phyloP scores from a whole-genome alignment of 2,113 vertebrate genomes.

The Ptilorrhoa leucosticta region DNA sequence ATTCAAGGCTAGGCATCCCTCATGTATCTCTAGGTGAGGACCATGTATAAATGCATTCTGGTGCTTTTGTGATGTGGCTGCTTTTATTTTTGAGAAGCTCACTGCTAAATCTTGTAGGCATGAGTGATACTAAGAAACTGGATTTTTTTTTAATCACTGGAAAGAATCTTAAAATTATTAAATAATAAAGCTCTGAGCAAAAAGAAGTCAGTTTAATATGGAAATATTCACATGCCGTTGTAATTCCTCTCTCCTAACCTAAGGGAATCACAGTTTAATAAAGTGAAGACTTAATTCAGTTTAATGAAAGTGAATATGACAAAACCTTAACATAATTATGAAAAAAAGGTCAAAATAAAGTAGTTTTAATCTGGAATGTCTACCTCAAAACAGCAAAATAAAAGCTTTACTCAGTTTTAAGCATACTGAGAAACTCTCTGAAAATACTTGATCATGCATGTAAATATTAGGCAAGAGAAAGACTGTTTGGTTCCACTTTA shows the following conservation, averaged over 20 bases:
- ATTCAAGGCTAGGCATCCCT: neutral
- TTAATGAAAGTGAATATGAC: neutral
- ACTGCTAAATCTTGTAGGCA: neutral
- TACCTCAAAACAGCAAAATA: neutral
- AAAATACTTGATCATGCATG: neutral
- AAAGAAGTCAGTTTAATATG: neutral
- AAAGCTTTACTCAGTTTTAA: neutral
- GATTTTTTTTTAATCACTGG: neutral
- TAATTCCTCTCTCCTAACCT: neutral
- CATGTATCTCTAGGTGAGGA: neutral
- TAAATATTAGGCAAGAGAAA: neutral
- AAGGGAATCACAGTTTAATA: neutral
- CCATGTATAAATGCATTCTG: neutral
- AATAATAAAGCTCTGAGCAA: neutral
- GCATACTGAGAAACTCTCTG: neutral
- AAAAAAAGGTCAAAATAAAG: neutral
- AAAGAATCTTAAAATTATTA: neutral
- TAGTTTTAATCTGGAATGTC: neutral
- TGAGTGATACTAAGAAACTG: neutral
- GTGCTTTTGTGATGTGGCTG: neutral
- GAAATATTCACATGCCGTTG: neutral
- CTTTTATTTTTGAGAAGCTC: neutral
- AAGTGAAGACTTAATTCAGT: neutral
- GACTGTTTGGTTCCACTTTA: neutral
- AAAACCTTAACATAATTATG: neutral